Conservation (phyloP, 1,140 invertebrate genomes). For the Eurosta solidaginis region DNA sequence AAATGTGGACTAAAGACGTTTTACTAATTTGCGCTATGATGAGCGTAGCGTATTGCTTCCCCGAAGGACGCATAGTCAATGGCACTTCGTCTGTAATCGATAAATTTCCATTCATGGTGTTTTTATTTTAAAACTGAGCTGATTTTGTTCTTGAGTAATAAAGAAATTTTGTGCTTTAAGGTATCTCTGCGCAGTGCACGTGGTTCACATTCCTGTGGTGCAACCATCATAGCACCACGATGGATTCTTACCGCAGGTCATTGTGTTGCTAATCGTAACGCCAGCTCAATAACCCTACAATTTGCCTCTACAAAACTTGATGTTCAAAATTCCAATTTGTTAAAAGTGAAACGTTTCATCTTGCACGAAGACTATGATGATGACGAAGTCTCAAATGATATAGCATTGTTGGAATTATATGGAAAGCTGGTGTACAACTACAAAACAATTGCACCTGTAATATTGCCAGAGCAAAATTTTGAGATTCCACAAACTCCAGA, state of each 20-base stretch:
- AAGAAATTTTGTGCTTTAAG: no score
- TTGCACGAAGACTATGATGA: constrained; percentile 50
- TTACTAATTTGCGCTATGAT: not conserved
- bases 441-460: constrained; percentile 42
- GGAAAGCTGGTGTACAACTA: constrained; percentile 41
- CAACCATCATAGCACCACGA: constrained; percentile 62
- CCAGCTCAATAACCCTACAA: constrained; percentile 41
- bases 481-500: constrained; percentile 40
- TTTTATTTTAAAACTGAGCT: no score
- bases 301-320: constrained; percentile 43
- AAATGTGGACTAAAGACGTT: constrained; percentile 16
- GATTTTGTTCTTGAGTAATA: no score
- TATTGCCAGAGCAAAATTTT: constrained; percentile 39
- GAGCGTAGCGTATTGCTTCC: constrained; percentile 33
- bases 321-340: constrained; percentile 42
- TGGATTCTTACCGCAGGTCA: constrained; percentile 66
- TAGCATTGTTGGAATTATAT: constrained; percentile 42
- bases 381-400: constrained; percentile 53
- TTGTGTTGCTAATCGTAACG: constrained; percentile 60
- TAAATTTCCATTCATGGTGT: constrained; percentile 51
- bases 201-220: constrained; percentile 64
- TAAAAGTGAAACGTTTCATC: constrained; percentile 48
- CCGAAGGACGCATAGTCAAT: constrained; percentile 48
- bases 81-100: constrained; percentile 46
- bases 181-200: constrained; percentile 47